Evolutionary conservation across 2,797 vertebrate species (phyloP).

Genomic region (Sebastes wilsoni): DNA sequence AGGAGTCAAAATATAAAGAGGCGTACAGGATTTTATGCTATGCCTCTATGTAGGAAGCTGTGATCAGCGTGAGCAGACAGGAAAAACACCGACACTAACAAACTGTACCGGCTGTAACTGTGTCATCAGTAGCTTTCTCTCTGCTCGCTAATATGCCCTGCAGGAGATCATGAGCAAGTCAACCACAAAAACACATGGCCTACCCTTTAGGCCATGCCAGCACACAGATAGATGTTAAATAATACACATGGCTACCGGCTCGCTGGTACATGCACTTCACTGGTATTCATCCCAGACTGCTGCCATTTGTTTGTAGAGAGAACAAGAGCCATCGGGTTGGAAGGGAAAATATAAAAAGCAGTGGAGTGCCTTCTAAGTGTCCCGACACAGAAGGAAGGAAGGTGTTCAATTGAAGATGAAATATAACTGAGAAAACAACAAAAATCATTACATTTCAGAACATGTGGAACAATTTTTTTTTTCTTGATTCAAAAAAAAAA

Average conservation of each 20-base stretch:
- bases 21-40: neutral
- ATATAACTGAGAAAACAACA: neutral
- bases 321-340: neutral
- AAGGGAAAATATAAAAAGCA: neutral
- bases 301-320: constrained; percentile 22
- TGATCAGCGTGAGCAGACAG: neutral
- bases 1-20: neutral
- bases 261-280: constrained; percentile 7
- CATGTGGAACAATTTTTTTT: too few species aligned
- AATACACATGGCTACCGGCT: constrained; percentile 30
- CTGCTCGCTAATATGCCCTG: constrained; percentile 47
- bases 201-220: neutral
- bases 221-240: constrained; percentile 25
- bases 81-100: neutral
- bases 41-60: neutral
- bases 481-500: too few species aligned
- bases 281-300: constrained; percentile 29
- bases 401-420: neutral
- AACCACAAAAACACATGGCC: constrained; percentile 45
- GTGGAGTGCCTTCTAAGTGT: neutral
- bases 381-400: neutral
- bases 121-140: constrained; percentile 38
- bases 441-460: neutral
- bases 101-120: constrained; percentile 42
- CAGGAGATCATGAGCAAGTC: constrained; percentile 45